Conservation (phyloP, 2,888 invertebrate species). For the Leistus spinibarbis region DNA sequence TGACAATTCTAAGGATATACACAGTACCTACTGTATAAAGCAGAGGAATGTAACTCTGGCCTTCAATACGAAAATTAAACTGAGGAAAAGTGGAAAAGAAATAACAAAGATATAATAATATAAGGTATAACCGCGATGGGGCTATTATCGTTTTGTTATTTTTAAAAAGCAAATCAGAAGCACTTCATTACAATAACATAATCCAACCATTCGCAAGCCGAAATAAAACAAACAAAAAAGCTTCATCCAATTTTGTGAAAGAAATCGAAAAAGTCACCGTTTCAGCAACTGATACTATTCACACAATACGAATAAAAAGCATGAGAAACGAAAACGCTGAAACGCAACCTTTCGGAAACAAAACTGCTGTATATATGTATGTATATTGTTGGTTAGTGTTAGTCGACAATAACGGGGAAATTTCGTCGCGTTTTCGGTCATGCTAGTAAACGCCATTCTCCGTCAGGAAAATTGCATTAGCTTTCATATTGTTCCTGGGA, state of each 20-base stretch:
- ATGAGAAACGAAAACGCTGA: background rate
- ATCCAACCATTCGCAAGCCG: background rate
- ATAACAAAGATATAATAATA: too few species aligned
- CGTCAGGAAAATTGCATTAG: constrained; percentile 8
- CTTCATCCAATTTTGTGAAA: constrained; percentile 32
- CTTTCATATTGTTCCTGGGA: background rate
- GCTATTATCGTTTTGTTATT: background rate
- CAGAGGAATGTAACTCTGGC: too few species aligned
- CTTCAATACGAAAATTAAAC: too few species aligned
- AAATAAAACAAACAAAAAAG: constrained; percentile 16
- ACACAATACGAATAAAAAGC: constrained; percentile 1
- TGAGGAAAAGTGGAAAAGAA: too few species aligned
- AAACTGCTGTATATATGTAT: background rate
- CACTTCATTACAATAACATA: background rate
- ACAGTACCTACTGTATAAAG: too few species aligned
- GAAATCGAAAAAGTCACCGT: constrained; percentile 26
- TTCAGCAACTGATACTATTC: constrained; percentile 27
- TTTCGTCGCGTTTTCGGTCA: background rate
- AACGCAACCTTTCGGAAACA: background rate
- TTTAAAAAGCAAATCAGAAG: background rate
- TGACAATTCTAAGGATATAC: too few species aligned
- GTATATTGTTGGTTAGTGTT: background rate
- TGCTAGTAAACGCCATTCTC: background rate
- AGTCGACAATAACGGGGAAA: background rate
- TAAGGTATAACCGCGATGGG: background rate